Conservation (phyloP, 2,797 vertebrate genomes). For the Hydrocynus forskahlii region DNA sequence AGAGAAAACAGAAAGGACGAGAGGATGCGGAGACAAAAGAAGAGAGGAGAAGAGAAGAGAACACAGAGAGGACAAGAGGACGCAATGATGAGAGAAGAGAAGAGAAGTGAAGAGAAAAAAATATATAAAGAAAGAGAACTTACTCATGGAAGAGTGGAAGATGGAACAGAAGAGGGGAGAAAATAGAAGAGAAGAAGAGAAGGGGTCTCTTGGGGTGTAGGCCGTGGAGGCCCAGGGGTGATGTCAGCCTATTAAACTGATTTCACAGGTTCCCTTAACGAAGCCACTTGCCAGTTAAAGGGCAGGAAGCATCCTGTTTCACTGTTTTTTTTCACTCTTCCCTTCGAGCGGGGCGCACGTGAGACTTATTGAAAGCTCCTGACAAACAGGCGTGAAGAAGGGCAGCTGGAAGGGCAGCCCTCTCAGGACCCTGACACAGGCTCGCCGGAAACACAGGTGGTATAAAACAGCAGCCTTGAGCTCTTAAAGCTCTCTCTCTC, state of each 20-base stretch:
- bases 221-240: constrained; percentile 78
- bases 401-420: constrained; percentile 76
- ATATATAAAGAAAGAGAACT: constrained; percentile 50
- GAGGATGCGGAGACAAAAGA: not conserved
- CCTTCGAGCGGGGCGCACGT: constrained; percentile 64
- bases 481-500: constrained; percentile 57
- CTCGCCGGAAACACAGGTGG: constrained; percentile 70
- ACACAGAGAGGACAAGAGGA: not conserved
- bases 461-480: constrained; percentile 65
- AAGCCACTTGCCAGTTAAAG: constrained; percentile 81
- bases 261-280: constrained; percentile 84
- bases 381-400: constrained; percentile 80
- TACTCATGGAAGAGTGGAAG: constrained; percentile 40
- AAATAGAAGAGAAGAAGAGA: constrained; percentile 16
- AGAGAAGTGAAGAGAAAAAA: constrained; percentile 14
- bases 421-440: constrained; percentile 69
- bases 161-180: constrained; percentile 2
- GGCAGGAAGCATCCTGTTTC: constrained; percentile 82
- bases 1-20: constrained; percentile 21
- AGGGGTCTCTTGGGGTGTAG: constrained; percentile 67
- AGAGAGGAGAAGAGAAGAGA: not conserved
- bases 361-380: constrained; percentile 77
- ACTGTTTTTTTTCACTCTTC: constrained; percentile 59
- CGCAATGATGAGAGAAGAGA: not conserved
- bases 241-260: constrained; percentile 83